Percentiles rank a stretch among this genome's conserved stretches.
These are phyloP conservation scores for Hermodice carunculata DNA, from an alignment of 2,888 invertebrate genomes.

Conservation along the genomic window DNA sequence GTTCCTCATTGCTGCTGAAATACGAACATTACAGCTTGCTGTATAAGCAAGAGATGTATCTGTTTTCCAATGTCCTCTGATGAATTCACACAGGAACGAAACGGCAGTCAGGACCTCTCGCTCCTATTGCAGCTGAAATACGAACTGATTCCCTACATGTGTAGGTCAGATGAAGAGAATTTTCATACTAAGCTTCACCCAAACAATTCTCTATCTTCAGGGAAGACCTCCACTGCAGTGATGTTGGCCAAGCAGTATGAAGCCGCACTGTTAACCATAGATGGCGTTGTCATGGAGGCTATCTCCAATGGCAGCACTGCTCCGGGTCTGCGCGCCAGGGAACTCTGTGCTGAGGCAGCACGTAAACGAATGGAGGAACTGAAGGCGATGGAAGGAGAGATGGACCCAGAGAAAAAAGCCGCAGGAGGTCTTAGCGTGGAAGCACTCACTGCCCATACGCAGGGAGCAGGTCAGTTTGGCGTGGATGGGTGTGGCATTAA, in stretches of 20 bases:
- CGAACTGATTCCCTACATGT: no score
- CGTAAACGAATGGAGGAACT: conserved; percentile 54
- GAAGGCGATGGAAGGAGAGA: conserved; percentile 52
- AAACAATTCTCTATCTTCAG: no score
- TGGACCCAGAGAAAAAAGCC: conserved; percentile 30
- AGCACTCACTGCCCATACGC: conserved; percentile 67
- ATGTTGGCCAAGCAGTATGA: conserved; percentile 65
- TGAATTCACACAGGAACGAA: no score
- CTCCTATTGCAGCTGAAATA: no score
- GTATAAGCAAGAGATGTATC: no score
- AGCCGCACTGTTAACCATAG: conserved; percentile 66
- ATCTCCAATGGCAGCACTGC: conserved; percentile 65
- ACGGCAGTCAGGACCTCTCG: no score
- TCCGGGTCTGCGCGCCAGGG: conserved; percentile 62
- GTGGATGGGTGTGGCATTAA: neutral
- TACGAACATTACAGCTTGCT: no score
- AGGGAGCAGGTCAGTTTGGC: conserved; percentile 35
- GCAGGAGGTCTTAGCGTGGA: conserved; percentile 66
- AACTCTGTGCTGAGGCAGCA: conserved; percentile 67
- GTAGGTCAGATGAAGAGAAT: no score
- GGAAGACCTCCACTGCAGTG: conserved; percentile 63
- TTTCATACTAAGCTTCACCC: no score
- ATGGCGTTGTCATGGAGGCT: conserved; percentile 68
- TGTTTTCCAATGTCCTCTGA: no score
- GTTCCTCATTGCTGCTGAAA: no score